These are phyloP conservation scores for Podarcis raffonei DNA, from an alignment of 2,113 vertebrate species.

Conservation along the genomic window DNA sequence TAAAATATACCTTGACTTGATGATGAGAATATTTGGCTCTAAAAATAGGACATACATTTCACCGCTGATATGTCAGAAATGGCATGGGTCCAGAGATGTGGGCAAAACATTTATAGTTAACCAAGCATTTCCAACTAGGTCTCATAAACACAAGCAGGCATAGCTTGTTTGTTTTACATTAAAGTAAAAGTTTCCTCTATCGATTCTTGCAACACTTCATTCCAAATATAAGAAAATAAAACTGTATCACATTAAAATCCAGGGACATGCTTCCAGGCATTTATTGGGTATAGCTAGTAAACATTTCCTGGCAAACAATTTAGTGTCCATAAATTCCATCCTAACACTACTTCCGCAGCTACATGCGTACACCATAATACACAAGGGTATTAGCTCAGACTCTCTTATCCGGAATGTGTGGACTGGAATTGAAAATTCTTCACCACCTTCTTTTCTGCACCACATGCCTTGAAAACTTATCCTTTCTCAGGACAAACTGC, in stretches of 20 bases:
- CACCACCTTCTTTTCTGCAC: conserved; percentile 66
- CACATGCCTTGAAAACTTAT: conserved; percentile 73
- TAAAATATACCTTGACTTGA: conserved; percentile 55
- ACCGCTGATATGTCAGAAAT: conserved; percentile 49
- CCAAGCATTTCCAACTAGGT: conserved; percentile 50
- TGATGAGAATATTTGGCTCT: conserved; percentile 58
- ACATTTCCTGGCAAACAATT: conserved; percentile 76
- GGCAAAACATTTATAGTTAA: conserved; percentile 54
- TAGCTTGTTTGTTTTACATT: conserved; percentile 51
- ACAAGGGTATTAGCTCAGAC: conserved; percentile 73
- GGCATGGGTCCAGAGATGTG: conserved; percentile 34
- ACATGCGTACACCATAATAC: conserved; percentile 66
- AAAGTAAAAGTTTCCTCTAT: conserved; percentile 57
- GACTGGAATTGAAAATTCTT: conserved; percentile 73
- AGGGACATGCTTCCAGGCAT: conserved; percentile 63
- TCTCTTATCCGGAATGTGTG: conserved; percentile 74
- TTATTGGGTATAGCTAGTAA: conserved; percentile 74
- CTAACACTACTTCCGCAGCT: conserved; percentile 73
- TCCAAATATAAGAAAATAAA: conserved; percentile 61
- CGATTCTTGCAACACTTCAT: conserved; percentile 61
- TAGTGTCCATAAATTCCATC: conserved; percentile 74
- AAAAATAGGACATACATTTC: conserved; percentile 63
- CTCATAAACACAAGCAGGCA: conserved; percentile 54
- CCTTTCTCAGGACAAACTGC: conserved; percentile 67
- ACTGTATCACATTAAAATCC: conserved; percentile 57